Base-by-base conservation (phyloP, 2,888 invertebrate genomes). In the Vandiemenella viatica region DNA sequence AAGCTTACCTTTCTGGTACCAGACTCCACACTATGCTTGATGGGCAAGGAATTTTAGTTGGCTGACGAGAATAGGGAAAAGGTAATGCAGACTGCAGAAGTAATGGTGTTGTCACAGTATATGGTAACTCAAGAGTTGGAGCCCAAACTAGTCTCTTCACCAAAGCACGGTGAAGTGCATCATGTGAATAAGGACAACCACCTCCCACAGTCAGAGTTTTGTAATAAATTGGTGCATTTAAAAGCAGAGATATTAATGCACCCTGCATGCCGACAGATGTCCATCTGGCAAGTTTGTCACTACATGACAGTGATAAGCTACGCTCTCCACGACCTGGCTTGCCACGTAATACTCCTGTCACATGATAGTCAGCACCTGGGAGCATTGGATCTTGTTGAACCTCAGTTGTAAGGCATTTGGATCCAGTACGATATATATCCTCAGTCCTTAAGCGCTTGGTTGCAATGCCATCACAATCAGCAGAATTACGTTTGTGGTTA, bases 281-380 rank as follows among this genome's bases (percentile, higher is more conserved):
- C 95, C 95, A 96, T 59, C 81, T 80, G 3, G 90, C 79, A 13
- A 96, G 69, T 72, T 96, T 96, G 67, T 96, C 95, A 65, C 91
- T 93, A 65, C 95, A 96, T 0, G 91, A 91, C 58, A 93, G 79
- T 8, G 91, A 91, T 38, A 86, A 64, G 0, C 95, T 93, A 43
- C 80, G 79, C 62, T 88, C 83, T 0, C 95, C 95, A 60, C 91
- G 73, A 0, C 79, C 80, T 21, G 93, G 93, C 66, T 95, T 95
- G 1, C 81, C 90, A 49, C 93, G 73, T 8, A 88, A 72, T 56
- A 75, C 77, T 21, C 87, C 83, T 13, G 79, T 62, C 42, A 72
- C 63, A 61, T 90, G 89, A 62, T 83, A 83, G 55, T 73, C 66
- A 45, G 61, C 60, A 1, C 84, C 83, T 13, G 70, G 61, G 42